phyloP scores from a whole-genome alignment of 1,140 invertebrate genomes.

The Drosophila hydei region DNA sequence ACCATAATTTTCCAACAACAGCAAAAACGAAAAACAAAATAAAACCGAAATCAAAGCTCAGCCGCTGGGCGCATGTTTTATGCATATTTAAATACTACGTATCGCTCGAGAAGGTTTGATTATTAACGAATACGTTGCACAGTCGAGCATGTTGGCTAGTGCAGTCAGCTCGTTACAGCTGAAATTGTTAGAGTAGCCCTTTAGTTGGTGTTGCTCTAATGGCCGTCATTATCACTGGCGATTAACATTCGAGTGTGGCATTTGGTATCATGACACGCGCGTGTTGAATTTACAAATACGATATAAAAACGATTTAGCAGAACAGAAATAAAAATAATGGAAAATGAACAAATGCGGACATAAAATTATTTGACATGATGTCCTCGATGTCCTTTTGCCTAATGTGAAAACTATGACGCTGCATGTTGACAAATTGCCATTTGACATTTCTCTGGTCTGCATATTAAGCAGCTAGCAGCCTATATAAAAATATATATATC shows the following conservation, averaged over 20 bases:
- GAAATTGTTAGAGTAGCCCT: neutral
- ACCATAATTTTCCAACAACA: conserved; percentile 33
- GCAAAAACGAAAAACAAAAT: neutral
- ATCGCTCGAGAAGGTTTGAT: conserved; percentile 25
- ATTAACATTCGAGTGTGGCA: conserved; percentile 59
- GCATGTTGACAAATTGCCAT: conserved; percentile 59
- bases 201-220: neutral
- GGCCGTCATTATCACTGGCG: conserved; percentile 42
- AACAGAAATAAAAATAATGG: neutral
- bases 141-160: neutral
- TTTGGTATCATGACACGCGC: conserved; percentile 50
- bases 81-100: conserved; percentile 40
- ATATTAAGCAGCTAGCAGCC: conserved; percentile 50
- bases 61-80: conserved; percentile 22
- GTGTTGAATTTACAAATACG: conserved; percentile 47
- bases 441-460: conserved; percentile 40
- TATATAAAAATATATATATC: no score
- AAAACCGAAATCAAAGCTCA: conserved; percentile 11
- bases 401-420: conserved; percentile 51
- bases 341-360: conserved; percentile 14
- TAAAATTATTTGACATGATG: conserved; percentile 39
- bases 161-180: neutral
- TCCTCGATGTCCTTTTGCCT: conserved; percentile 20
- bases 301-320: neutral
- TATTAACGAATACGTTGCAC: conserved; percentile 4